Conservation (phyloP, 2,113 vertebrate genomes). For the Columba livia region DNA sequence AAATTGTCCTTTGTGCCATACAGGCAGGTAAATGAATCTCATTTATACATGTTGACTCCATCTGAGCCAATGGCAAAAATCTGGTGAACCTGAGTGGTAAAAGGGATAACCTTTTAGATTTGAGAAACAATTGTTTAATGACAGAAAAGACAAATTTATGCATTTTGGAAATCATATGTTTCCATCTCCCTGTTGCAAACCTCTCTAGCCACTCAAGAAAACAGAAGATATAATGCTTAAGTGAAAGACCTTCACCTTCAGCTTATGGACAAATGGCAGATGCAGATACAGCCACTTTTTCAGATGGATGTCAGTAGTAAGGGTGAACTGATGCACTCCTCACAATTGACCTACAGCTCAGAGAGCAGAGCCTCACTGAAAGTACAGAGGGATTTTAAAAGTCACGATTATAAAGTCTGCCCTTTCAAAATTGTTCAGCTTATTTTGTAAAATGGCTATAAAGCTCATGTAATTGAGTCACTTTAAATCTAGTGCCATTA, state of each 20-base stretch:
- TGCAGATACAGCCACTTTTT: neutral
- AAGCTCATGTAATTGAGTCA: neutral
- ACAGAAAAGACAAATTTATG: accelerated
- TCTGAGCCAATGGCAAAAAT: neutral
- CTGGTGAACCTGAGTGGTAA: neutral
- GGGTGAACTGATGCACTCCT: neutral
- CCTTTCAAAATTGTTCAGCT: neutral
- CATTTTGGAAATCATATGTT: neutral
- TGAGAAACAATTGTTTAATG: neutral
- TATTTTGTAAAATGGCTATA: neutral
- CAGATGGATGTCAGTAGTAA: too few species aligned
- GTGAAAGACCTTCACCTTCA: neutral
- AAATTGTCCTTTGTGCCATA: neutral
- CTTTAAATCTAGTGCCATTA: neutral
- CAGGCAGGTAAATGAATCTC: neutral
- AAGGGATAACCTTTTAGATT: neutral
- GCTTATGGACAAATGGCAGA: neutral
- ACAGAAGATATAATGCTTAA: neutral
- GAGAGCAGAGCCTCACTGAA: neutral
- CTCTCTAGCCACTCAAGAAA: neutral
- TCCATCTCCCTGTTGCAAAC: neutral
- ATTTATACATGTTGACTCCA: neutral
- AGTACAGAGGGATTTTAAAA: neutral
- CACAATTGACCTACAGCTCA: accelerated
- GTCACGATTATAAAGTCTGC: neutral